Evolutionary conservation across 2,888 invertebrate species (phyloP).

Genomic region (Eristalinus sepulchralis): DNA sequence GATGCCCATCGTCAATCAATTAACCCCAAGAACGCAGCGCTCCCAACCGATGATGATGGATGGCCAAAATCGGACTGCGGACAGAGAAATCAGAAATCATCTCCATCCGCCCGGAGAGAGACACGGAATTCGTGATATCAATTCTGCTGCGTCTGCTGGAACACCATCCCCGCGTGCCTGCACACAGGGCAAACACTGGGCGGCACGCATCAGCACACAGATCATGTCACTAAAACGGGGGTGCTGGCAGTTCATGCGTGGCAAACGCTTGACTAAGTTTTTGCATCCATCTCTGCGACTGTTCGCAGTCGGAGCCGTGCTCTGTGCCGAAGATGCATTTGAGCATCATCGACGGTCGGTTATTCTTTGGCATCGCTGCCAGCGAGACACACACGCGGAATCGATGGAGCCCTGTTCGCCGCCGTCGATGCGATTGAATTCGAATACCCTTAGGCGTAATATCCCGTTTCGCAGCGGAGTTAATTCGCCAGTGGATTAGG

Average conservation of each 20-base stretch:
- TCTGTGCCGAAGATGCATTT: conserved; percentile 56
- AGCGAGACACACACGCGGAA: conserved; percentile 51
- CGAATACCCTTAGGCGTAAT: conserved; percentile 65
- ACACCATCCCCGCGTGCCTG: conserved; percentile 28
- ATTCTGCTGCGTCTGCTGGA: conserved; percentile 61
- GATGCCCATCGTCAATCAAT: conserved; percentile 46
- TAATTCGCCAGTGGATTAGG: conserved; percentile 66
- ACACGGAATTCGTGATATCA: conserved; percentile 62
- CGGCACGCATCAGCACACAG: conserved; percentile 69
- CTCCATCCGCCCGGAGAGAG: conserved; percentile 15
- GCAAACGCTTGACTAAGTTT: conserved; percentile 73
- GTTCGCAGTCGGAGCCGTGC: conserved; percentile 1
- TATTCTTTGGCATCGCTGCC: conserved; percentile 61
- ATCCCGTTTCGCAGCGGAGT: conserved; percentile 34
- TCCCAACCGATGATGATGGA: conserved; percentile 48
- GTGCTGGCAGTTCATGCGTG: conserved; percentile 73
- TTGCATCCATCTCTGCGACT: conserved; percentile 64
- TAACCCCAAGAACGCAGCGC: conserved; percentile 46
- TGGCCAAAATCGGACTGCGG: conserved; percentile 39
- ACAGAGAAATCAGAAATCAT: not conserved
- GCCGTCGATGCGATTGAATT: conserved; percentile 52
- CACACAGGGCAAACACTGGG: conserved; percentile 9
- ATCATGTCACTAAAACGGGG: conserved; percentile 70
- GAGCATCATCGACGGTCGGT: conserved; percentile 62
- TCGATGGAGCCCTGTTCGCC: conserved; percentile 1